Evolutionary conservation across 2,113 vertebrate genomes (phyloP).

Genomic region (Myocastor coypus): DNA sequence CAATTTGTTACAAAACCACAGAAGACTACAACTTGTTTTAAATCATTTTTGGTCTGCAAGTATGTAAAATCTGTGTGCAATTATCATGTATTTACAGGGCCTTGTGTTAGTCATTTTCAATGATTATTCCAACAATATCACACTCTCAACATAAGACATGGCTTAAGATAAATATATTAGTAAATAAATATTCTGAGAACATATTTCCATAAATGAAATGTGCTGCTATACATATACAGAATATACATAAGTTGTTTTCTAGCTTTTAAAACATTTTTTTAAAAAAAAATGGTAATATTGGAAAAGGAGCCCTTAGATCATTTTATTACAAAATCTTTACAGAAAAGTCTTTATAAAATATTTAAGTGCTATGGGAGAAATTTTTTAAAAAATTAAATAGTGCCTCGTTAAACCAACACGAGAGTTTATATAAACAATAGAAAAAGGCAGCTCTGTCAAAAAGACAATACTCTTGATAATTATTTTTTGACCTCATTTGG

Average conservation of each 20-base stretch:
- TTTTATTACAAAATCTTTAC: slow-evolving; percentile 89
- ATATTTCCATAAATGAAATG: slow-evolving; percentile 99
- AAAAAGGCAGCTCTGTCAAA: slow-evolving; percentile 85
- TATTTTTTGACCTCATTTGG: slow-evolving; percentile 68
- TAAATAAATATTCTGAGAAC: slow-evolving; percentile 99
- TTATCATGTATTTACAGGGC: slow-evolving; percentile 98
- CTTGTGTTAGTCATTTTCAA: slow-evolving; percentile 97
- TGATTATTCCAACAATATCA: slow-evolving; percentile 93
- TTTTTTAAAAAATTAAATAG: slow-evolving; percentile 91
- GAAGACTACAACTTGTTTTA: slow-evolving; percentile 94
- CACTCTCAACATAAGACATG: slow-evolving; percentile 99
- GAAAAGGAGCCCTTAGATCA: slow-evolving; percentile 93
- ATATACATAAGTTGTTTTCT: slow-evolving; percentile 96
- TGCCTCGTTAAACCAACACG: slow-evolving; percentile 93
- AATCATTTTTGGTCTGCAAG: slow-evolving; percentile 99
- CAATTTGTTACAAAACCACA: slow-evolving; percentile 99
- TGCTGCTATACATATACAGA: slow-evolving; percentile 98
- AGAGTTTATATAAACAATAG: slow-evolving; percentile 80
- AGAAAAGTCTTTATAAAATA: slow-evolving; percentile 94
- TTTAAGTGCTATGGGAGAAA: slow-evolving; percentile 98
- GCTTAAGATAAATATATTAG: slow-evolving; percentile 99
- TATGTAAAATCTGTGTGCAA: slow-evolving; percentile 97
- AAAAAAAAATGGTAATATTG: slow-evolving; percentile 91
- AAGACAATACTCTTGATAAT: slow-evolving; percentile 70
- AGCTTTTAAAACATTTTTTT: slow-evolving; percentile 94